Conservation (phyloP, 2,797 vertebrate species). For the Danio tinwini region DNA sequence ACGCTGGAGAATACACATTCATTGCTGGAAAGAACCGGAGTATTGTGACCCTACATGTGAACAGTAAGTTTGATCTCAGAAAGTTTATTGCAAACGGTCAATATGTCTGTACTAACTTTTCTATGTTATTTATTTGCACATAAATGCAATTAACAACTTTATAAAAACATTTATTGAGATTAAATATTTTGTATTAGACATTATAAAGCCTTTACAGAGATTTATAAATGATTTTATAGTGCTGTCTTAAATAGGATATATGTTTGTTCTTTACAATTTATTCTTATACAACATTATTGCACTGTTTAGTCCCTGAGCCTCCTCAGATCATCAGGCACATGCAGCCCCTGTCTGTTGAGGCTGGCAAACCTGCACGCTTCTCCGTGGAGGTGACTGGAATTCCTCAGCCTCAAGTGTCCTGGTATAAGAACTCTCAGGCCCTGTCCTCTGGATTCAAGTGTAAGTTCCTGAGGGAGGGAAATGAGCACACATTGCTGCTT, state of each 20-base stretch:
- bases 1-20: constrained; percentile 87
- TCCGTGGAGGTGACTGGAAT: constrained; percentile 87
- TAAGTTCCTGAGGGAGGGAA: constrained; percentile 91
- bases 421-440: constrained; percentile 94
- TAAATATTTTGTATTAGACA: no score
- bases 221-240: not conserved
- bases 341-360: constrained; percentile 88
- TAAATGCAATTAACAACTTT: not conserved
- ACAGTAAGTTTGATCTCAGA: constrained; percentile 72
- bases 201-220: not conserved
- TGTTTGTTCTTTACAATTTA: not conserved
- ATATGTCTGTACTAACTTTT: not conserved
- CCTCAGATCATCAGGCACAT: constrained; percentile 90
- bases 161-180: no score
- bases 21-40: constrained; percentile 87
- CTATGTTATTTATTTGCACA: not conserved
- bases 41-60: constrained; percentile 83
- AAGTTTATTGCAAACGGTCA: not conserved
- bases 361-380: constrained; percentile 95
- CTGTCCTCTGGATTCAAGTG: constrained; percentile 95
- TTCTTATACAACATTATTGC: not conserved
- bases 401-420: constrained; percentile 90
- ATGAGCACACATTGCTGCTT: constrained; percentile 90
- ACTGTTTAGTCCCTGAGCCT: constrained; percentile 81
- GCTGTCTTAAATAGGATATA: not conserved